Percentiles rank a stretch among this genome's conserved stretches.
Evolutionary conservation across 1,140 invertebrate species (phyloP).

Genomic region (Ganaspis sp.): DNA sequence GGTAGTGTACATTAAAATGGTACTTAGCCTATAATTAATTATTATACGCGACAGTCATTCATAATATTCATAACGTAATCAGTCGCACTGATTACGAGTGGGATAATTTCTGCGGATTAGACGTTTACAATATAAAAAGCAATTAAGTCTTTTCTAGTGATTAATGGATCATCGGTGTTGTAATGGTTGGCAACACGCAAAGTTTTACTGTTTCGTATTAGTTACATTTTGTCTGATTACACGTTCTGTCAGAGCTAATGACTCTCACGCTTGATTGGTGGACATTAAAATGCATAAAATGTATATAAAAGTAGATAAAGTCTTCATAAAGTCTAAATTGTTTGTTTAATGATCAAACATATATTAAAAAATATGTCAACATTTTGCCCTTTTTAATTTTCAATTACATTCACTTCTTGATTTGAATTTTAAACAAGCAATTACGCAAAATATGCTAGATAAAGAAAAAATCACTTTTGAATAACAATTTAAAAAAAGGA

Average conservation of each 20-base stretch:
- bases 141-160: slow-evolving; percentile 4
- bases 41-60: neutral
- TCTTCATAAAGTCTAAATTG: neutral
- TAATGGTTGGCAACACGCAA: slow-evolving; percentile 5
- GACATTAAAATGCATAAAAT: neutral
- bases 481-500: neutral
- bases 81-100: neutral
- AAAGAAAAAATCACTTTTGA: neutral
- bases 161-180: neutral
- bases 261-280: neutral
- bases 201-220: slow-evolving; percentile 6
- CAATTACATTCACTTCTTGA: no score
- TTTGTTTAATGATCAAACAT: neutral
- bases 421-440: no score
- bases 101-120: neutral
- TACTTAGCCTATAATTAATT: neutral
- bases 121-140: slow-evolving; percentile 18
- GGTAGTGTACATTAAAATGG: no score
- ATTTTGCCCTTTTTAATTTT: no score
- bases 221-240: slow-evolving; percentile 24
- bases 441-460: no score
- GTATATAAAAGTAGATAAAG: neutral
- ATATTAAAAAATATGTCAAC: neutral
- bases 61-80: neutral
- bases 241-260: neutral